These are phyloP conservation scores for Drosophila navojoa DNA, from an alignment of 1,140 invertebrate genomes.

Conservation along the genomic window DNA sequence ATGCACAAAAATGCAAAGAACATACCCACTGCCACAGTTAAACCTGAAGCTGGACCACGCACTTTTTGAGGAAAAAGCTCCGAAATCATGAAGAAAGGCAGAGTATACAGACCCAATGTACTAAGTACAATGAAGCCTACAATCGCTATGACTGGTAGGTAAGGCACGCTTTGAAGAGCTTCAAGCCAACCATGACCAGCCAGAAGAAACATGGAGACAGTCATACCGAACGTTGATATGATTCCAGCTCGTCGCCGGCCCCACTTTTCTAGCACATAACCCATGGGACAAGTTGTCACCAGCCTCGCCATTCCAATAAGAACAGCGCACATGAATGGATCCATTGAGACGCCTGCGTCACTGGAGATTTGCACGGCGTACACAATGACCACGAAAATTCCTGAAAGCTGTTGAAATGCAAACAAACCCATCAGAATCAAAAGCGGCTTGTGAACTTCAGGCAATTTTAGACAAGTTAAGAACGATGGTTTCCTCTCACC, in stretches of 20 bases:
- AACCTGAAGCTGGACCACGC: constrained; percentile 88
- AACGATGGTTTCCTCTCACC: constrained; percentile 72
- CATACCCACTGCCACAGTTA: constrained; percentile 88
- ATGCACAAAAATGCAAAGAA: constrained; percentile 90
- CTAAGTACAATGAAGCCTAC: constrained; percentile 87
- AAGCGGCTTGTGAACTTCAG: constrained; percentile 87
- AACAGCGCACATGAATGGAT: constrained; percentile 86
- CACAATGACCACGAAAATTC: constrained; percentile 90
- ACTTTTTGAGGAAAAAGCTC: constrained; percentile 89
- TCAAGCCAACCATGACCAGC: constrained; percentile 79
- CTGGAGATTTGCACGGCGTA: constrained; percentile 88
- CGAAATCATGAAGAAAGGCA: constrained; percentile 91
- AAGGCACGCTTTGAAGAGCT: constrained; percentile 49
- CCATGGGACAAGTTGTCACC: constrained; percentile 85
- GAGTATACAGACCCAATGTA: constrained; percentile 87
- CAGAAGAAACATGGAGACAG: constrained; percentile 85
- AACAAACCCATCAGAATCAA: constrained; percentile 88
- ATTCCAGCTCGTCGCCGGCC: constrained; percentile 86
- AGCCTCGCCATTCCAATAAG: constrained; percentile 86
- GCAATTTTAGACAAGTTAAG: constrained; percentile 46
- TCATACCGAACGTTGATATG: constrained; percentile 87
- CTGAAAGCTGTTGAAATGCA: constrained; percentile 91
- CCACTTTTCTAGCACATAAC: constrained; percentile 85
- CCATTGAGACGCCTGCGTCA: constrained; percentile 86
- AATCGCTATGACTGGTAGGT: constrained; percentile 85